These are phyloP conservation scores for Phodopus roborovskii DNA, from an alignment of 2,113 vertebrate species.

Conservation along the genomic window DNA sequence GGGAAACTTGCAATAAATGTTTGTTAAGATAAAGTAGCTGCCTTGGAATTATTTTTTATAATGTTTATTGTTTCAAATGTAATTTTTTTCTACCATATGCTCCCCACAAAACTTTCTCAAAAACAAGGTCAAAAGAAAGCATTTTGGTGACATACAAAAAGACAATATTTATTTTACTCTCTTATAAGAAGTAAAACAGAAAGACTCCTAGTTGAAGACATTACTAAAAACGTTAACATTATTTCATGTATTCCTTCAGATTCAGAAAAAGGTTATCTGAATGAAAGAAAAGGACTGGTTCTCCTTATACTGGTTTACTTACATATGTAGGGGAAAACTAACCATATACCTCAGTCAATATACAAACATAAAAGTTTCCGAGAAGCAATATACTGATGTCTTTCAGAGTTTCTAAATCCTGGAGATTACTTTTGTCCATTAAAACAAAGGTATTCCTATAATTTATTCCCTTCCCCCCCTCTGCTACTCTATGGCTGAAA, in stretches of 20 bases:
- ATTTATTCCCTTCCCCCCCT: not conserved
- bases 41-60: constrained; percentile 32
- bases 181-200: constrained; percentile 66
- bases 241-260: constrained; percentile 58
- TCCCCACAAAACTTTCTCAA: not conserved
- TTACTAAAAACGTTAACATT: constrained; percentile 59
- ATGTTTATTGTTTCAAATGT: constrained; percentile 53
- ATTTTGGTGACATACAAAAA: constrained; percentile 69
- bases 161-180: constrained; percentile 76
- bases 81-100: not conserved
- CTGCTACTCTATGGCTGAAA: constrained; percentile 1
- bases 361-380: not conserved
- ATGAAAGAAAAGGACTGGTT: constrained; percentile 45
- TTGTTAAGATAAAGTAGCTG: not conserved
- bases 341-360: constrained; percentile 20
- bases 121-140: constrained; percentile 63
- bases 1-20: not conserved
- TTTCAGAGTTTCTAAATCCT: not conserved
- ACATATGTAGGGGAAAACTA: not conserved
- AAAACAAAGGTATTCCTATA: not conserved
- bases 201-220: constrained; percentile 54
- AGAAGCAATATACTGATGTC: not conserved
- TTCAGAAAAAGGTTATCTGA: constrained; percentile 45
- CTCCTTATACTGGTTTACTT: constrained; percentile 49
- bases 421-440: not conserved